Evolutionary conservation across 2,888 invertebrate genomes (phyloP), one percentile per base, ranked within the genome.

Genomic region (Leucoma salicis): DNA sequence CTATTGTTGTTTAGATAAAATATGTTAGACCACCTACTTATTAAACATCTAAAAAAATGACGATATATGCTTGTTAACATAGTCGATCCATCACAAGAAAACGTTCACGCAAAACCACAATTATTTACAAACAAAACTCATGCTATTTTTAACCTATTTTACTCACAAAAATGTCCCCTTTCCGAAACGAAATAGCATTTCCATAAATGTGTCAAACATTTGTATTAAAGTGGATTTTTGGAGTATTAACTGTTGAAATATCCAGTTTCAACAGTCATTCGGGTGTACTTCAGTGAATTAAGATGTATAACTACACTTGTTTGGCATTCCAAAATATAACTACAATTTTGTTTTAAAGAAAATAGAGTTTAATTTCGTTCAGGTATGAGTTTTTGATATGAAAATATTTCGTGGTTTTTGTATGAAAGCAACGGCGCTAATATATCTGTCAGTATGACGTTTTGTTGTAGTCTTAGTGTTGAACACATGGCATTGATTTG

Each of bases 381-480:
- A 27, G n/a, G 29, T 34, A n/a, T 28, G 16, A 31, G 21, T 49
- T 59, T 57, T 35, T 27, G 31, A 35, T 49, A 41, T 42, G 50
- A 47, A 52, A 44, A 40, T 40, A 33, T 55, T 57, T 31, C 41
- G 59, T 69, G 63, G 73, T 78, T 75, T 74, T 69, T 67, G 69
- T 71, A 61, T 65, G 64, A 66, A 71, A 73, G 74, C 72, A 70
- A 67, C 67, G 71, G 72, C 63, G 72, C 78, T 73, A 78, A 80
- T 88, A 87, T 82, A 86, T 88, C 88, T 87, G 85, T 88, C 89
- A 81, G 64, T 74, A 62, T 66, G 77, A 75, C 75, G 78, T 85
- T 87, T 83, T 80, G 84, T 82, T 76, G 72, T 74, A 66, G 68
- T 68, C 74, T 68, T 69, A 70, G 63, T 70, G 74, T 66, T 66